phyloP scores from a whole-genome alignment of 2,797 vertebrate species.

The Knipowitschia caucasica region DNA sequence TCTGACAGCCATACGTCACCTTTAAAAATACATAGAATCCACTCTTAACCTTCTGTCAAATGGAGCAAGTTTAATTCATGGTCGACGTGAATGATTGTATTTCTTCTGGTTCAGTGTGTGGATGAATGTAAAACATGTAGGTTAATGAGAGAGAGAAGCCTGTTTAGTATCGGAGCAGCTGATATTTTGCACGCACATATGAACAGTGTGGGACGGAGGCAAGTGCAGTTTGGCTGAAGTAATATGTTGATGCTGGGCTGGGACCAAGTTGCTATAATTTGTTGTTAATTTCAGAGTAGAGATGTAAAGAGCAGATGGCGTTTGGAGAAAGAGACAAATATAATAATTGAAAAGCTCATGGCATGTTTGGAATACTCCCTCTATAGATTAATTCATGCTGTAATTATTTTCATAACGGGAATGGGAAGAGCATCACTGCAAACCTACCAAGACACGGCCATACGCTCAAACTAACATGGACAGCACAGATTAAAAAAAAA shows the following conservation, averaged over 20 bases:
- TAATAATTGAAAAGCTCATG: conserved; percentile 1
- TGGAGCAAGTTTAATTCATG: not conserved
- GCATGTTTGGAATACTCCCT: not conserved
- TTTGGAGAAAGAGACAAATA: conserved; percentile 7
- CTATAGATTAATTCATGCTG: too few species aligned
- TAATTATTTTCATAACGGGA: too few species aligned
- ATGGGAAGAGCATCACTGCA: too few species aligned
- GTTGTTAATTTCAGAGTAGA: conserved; percentile 7
- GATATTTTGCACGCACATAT: conserved; percentile 29
- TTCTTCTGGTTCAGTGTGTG: not conserved
- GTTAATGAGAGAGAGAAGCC: conserved; percentile 4
- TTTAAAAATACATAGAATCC: too few species aligned
- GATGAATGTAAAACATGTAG: conserved; percentile 1
- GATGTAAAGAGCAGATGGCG: conserved; percentile 25
- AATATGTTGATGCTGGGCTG: conserved; percentile 21
- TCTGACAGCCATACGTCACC: too few species aligned
- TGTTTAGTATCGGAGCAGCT: conserved; percentile 1
- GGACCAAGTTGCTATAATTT: conserved; percentile 21
- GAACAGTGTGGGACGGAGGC: conserved; percentile 24
- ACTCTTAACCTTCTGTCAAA: not conserved
- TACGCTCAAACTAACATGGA: too few species aligned
- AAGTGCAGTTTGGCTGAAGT: conserved; percentile 17
- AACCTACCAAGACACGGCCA: too few species aligned
- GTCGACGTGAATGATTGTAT: not conserved
- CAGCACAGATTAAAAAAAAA: too few species aligned